Conservation (phyloP, 2,113 vertebrate genomes). For the Pteruthius melanotis region DNA sequence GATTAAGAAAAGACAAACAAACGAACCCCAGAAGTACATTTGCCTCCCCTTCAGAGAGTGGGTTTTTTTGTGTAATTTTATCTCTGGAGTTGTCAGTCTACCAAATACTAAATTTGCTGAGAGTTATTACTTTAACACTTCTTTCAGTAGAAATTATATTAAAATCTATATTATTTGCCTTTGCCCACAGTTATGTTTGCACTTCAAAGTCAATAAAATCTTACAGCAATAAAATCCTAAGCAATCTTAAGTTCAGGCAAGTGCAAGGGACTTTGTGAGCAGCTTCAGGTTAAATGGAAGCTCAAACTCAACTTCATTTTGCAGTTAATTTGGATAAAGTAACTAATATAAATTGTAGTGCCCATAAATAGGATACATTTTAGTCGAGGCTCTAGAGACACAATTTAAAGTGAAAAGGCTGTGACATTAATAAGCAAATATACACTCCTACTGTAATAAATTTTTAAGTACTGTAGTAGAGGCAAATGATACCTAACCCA, state of each 20-base stretch:
- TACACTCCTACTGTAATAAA: background rate
- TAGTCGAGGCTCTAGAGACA: background rate
- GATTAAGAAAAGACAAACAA: background rate
- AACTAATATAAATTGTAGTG: background rate
- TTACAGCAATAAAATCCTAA: background rate
- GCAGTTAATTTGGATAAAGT: background rate
- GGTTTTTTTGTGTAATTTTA: background rate
- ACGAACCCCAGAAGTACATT: background rate
- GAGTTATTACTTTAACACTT: background rate
- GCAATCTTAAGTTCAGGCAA: background rate
- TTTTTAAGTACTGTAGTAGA: background rate
- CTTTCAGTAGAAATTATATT: background rate
- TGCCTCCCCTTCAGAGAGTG: background rate
- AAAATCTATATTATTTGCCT: background rate
- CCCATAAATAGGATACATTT: background rate
- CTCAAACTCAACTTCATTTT: background rate
- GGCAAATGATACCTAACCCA: background rate
- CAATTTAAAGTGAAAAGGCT: background rate
- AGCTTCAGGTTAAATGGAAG: background rate
- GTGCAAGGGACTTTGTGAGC: background rate
- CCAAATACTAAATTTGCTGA: background rate
- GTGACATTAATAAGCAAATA: background rate
- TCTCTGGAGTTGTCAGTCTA: background rate
- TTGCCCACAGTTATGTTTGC: background rate
- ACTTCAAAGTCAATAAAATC: background rate